Base-by-base conservation (phyloP, 2,797 vertebrate species). In the Chelon labrosus region DNA sequence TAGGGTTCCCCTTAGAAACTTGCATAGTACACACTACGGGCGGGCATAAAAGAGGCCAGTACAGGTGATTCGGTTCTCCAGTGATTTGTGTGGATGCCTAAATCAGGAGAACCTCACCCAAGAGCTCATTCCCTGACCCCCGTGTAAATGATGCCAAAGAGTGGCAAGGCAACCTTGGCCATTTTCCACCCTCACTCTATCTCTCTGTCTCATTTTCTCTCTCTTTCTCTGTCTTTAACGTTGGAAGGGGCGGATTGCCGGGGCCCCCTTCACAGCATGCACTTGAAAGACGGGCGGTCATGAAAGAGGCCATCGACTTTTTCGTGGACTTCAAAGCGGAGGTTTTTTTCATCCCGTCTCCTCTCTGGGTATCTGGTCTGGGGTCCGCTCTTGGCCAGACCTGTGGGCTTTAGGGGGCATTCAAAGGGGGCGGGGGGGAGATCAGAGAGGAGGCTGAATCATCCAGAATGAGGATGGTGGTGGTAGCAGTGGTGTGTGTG, bases 301-400 rank as follows among this genome's bases (percentile, higher is more conserved):
- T 95, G 93, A 95, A 95, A 95, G 93, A 92, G 91, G 93, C 93
- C 94, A 95, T 95, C 92, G 94, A 95, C 94, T 95, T 95, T 94
- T 94, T 79, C 62, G 72, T 76, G 35, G 85, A 94, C 94, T 93
- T 95, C 93, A 95, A 95, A 95, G 91, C 71, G 78, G 74, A 88
- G 79, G 74, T 77, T 92, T 93, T 93, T 91, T 90, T 88, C 79
- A 85, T 91, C 91, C 88, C 78, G 63, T 93, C 91, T 94, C 88
- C 88, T 94, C 90, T 92, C 85, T 83, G 91, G 89, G 88, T 91
- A 88, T 93, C 90, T 92, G 91, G 93, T 93, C 92, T 83, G 84
- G 71, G 90, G 92, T 91, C 86, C 57, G 91, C 89, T 92, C 89
- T 85, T 17, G 91, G 92, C 89, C 84, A 92, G 92, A 94, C 94